Conservation (phyloP, 2,888 invertebrate genomes). For the Thumatha senex region DNA sequence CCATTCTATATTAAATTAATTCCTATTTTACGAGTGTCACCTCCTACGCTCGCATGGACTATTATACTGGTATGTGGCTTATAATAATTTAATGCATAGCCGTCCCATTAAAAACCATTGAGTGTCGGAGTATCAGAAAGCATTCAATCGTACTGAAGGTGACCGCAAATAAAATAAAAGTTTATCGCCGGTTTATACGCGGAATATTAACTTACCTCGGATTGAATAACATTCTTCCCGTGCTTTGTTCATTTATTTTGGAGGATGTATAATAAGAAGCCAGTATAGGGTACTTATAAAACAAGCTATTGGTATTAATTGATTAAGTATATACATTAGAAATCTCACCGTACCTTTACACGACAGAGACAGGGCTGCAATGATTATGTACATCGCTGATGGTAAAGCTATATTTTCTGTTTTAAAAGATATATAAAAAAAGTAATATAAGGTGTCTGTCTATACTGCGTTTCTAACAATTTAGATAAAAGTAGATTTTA, state of each 20-base stretch:
- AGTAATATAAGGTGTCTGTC: too few species aligned
- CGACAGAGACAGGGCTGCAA: too few species aligned
- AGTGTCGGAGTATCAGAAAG: constrained; percentile 53
- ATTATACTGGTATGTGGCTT: constrained; percentile 52
- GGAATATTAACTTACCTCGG: constrained; percentile 42
- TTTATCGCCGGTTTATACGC: constrained; percentile 36
- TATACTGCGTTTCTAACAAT: too few species aligned
- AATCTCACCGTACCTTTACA: too few species aligned
- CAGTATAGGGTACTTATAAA: not conserved
- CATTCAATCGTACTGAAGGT: constrained; percentile 52
- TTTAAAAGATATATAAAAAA: too few species aligned
- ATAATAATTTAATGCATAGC: constrained; percentile 51
- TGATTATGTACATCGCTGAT: too few species aligned
- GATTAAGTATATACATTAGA: too few species aligned
- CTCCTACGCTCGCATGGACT: constrained; percentile 44
- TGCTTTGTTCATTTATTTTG: constrained; percentile 23
- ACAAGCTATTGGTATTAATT: not conserved
- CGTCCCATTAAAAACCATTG: constrained; percentile 72
- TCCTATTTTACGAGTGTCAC: constrained; percentile 50
- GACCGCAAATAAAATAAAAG: constrained; percentile 51
- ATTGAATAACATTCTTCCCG: constrained; percentile 37
- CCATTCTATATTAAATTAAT: constrained; percentile 54
- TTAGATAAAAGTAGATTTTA: too few species aligned
- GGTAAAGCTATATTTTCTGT: too few species aligned
- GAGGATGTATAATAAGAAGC: constrained; percentile 1